Base-by-base conservation (phyloP, 92 coral and sea anemone genomes). In the Chrysogorgia sp. region DNA sequence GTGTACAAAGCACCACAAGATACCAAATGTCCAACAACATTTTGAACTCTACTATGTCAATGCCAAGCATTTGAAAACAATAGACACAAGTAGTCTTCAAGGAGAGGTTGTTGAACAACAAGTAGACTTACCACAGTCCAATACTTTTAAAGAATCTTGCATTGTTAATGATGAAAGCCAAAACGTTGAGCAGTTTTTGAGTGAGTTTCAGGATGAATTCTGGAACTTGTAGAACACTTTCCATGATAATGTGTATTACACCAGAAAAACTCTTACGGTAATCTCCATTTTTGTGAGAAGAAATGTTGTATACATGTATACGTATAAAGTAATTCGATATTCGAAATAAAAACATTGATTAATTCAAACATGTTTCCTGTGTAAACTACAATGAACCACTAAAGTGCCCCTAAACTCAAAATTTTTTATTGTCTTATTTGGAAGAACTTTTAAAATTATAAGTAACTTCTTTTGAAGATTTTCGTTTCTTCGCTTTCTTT, bases 231-330 rank as follows among this genome's bases (percentile, higher is more conserved):
- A n/a, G n/a, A n/a, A n/a, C n/a, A n/a, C n/a, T n/a, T n/a, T n/a
- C n/a, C n/a, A n/a, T n/a, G n/a, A n/a, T n/a, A n/a, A n/a, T n/a
- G n/a, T n/a, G n/a, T n/a, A n/a, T n/a, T n/a, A n/a, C n/a, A n/a
- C n/a, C n/a, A 37, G 43, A 15, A 66, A 45, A 31, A 2, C 10
- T 61, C 33, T 61, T 1, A 23, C 32, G 34, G 49, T 35, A 20
- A 35, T 40, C 72, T 69, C 76, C 12, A 43, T 69, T 69, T 49
- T 69, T 26, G 32, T 45, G 76, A 48, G 59, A 28, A 69, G 34
- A 20, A 47, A 47, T n/a, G 7, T 7, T 65, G 72, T 65, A 65
- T 65, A 35, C 72, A 7, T 3, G 72, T 65, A 65, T 35, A 69
- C 59, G 60, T 35, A 37, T 48, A 47, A 48, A 45, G 30, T 45